Percentiles rank a stretch among this genome's conserved stretches.
phyloP scores from a whole-genome alignment of 2,888 invertebrate species.

The Ligdia adustata region DNA sequence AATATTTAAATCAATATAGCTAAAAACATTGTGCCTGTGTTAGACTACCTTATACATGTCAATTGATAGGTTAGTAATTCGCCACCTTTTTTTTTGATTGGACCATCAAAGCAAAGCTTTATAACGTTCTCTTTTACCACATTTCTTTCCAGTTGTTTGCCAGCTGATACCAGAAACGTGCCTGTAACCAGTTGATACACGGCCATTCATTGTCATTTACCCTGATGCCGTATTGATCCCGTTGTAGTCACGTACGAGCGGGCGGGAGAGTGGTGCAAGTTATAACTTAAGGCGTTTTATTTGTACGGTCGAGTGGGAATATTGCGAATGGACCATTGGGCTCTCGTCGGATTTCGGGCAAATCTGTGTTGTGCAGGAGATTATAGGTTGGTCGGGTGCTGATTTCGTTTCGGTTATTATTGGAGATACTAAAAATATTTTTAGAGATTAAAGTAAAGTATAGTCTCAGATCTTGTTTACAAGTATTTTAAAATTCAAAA shows the following conservation, averaged over 20 bases:
- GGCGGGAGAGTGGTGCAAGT: slow-evolving; percentile 44
- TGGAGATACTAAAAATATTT: slow-evolving; percentile 2
- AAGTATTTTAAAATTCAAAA: too few species aligned
- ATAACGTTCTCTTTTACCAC: neutral
- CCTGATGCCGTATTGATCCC: slow-evolving; percentile 69
- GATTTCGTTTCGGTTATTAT: neutral
- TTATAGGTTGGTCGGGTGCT: slow-evolving; percentile 7
- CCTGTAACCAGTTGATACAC: slow-evolving; percentile 2
- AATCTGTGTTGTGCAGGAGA: slow-evolving; percentile 26
- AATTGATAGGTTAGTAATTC: too few species aligned
- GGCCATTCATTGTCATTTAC: slow-evolving; percentile 69
- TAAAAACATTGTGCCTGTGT: too few species aligned
- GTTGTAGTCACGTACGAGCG: slow-evolving; percentile 52
- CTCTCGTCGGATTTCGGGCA: slow-evolving; percentile 15
- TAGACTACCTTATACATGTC: too few species aligned
- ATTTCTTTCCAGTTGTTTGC: too few species aligned
- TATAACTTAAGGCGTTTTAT: slow-evolving; percentile 45
- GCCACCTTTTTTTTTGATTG: too few species aligned
- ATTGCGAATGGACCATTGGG: slow-evolving; percentile 28
- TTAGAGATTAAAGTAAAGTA: neutral
- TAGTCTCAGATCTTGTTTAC: too few species aligned
- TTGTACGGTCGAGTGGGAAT: slow-evolving; percentile 32
- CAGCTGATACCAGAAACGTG: slow-evolving; percentile 4
- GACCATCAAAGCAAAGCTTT: too few species aligned
- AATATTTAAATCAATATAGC: too few species aligned